Evolutionary conservation across 2,113 vertebrate genomes (phyloP).

Genomic region (Aleadryas rufinucha): DNA sequence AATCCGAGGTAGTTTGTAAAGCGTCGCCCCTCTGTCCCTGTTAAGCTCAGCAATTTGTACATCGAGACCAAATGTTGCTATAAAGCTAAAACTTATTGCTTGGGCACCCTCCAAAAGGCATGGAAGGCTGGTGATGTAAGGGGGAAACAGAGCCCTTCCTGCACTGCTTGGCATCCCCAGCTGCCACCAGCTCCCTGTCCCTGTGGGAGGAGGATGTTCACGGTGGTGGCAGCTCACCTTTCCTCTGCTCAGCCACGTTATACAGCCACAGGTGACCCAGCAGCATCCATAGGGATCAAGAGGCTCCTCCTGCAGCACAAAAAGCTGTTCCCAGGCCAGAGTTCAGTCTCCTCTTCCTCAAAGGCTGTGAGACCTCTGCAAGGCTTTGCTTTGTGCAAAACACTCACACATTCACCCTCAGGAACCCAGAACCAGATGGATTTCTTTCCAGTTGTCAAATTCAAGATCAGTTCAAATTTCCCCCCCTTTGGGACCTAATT

Average conservation of each 20-base stretch:
- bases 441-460: neutral
- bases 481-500: neutral
- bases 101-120: neutral
- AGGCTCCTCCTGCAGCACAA: neutral
- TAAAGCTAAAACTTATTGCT: neutral
- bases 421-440: neutral
- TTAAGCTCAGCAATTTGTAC: neutral
- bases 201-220: fast-evolving
- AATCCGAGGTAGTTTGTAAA: neutral
- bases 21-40: fast-evolving
- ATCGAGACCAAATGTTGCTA: neutral
- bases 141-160: neutral
- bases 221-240: neutral
- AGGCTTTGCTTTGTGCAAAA: neutral
- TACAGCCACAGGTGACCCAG: neutral
- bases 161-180: fast-evolving
- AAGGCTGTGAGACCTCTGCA: neutral
- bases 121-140: neutral
- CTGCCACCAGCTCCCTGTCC: neutral
- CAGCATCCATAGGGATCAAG: neutral
- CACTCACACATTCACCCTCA: neutral
- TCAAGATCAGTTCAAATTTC: neutral
- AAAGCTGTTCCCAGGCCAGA: neutral
- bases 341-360: neutral
- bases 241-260: fast-evolving